These are phyloP conservation scores for Plestiodon gilberti DNA, from an alignment of 2,113 vertebrate species.

Conservation along the genomic window DNA sequence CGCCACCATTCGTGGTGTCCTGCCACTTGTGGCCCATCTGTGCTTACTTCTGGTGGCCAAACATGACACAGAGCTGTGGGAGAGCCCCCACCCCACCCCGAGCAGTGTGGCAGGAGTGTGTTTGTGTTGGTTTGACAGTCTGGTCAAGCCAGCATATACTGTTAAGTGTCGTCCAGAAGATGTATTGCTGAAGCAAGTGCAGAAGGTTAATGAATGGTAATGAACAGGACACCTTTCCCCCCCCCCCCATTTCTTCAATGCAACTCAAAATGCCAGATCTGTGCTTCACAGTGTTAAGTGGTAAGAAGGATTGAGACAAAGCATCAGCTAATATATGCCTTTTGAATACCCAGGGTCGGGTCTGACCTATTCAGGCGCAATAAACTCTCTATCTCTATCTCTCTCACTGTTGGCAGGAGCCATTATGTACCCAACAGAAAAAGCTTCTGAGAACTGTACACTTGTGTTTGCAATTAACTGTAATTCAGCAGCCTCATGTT, in stretches of 20 bases:
- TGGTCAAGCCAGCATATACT: slow-evolving; percentile 4
- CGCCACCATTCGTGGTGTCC: neutral
- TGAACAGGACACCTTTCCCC: slow-evolving; percentile 26
- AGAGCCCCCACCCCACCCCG: neutral
- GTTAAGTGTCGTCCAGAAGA: slow-evolving; percentile 40
- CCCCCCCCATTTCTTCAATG: neutral
- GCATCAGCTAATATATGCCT: slow-evolving; percentile 18
- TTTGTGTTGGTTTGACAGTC: slow-evolving; percentile 36
- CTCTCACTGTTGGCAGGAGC: neutral
- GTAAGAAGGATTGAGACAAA: neutral
- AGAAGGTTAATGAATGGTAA: slow-evolving; percentile 14
- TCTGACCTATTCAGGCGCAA: neutral
- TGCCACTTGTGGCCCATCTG: neutral
- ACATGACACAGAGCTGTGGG: neutral
- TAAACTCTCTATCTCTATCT: neutral
- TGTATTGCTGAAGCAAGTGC: slow-evolving; percentile 9
- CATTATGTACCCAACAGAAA: neutral
- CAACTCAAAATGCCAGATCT: neutral
- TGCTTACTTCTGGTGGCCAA: neutral
- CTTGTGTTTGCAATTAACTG: neutral
- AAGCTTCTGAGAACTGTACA: neutral
- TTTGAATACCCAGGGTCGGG: neutral
- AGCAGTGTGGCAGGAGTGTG: neutral
- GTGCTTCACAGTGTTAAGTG: slow-evolving; percentile 14
- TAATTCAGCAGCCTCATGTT: neutral